Percentiles rank a stretch among this genome's conserved stretches.
These are phyloP conservation scores for Aurelia aurita DNA, from an alignment of 30 jellyfish, hydroid and myxozoan species.

Conservation along the genomic window DNA sequence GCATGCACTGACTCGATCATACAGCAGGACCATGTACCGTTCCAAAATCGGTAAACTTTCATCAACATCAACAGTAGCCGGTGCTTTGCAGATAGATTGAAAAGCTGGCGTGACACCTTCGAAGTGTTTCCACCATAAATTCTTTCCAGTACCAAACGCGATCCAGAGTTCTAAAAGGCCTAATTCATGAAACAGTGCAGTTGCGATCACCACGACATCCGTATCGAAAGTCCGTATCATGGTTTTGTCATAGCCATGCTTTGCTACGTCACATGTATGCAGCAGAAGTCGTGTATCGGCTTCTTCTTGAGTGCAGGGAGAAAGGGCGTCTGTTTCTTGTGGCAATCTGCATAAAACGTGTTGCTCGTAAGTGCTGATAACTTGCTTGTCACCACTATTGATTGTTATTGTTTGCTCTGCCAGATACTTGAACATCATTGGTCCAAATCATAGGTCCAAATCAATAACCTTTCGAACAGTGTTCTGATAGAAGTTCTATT, in stretches of 20 bases:
- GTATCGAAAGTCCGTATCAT: conserved; percentile 52
- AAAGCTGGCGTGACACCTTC: conserved; percentile 25
- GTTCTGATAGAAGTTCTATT: too few species aligned
- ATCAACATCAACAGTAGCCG: conserved; percentile 3
- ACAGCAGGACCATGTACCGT: conserved; percentile 13
- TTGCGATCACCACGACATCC: conserved; percentile 46
- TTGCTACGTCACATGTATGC: conserved; percentile 45
- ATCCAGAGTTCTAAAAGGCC: conserved; percentile 30
- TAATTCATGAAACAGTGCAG: not conserved
- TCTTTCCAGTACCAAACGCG: conserved; percentile 54
- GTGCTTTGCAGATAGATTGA: not conserved
- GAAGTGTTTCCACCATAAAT: conserved; percentile 33
- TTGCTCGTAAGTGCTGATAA: conserved; percentile 18
- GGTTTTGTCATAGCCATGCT: not conserved
- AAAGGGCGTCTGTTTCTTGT: conserved; percentile 2
- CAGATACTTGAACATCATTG: too few species aligned
- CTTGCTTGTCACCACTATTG: not conserved
- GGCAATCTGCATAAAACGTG: conserved; percentile 12
- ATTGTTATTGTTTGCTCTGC: conserved; percentile 21
- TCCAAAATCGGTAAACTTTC: conserved; percentile 8
- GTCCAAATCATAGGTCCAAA: too few species aligned
- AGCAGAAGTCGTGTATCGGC: conserved; percentile 53
- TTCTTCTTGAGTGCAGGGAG: conserved; percentile 54
- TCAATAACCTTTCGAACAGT: too few species aligned
- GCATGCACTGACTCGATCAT: conserved; percentile 43